Conservation (phyloP, 2,797 vertebrate genomes). For the Myotis pilosus region DNA sequence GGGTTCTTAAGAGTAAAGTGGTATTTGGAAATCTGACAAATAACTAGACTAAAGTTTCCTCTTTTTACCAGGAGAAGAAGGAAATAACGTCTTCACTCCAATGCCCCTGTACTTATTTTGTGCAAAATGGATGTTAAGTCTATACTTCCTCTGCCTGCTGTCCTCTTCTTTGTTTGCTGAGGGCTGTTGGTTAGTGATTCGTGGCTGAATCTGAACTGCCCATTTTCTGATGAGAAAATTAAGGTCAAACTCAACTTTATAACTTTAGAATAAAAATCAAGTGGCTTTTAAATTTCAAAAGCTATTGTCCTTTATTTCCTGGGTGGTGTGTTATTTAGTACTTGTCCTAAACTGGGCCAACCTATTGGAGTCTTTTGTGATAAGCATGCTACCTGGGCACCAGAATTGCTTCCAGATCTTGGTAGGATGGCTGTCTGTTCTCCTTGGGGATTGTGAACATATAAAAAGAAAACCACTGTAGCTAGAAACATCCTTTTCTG, state of each 20-base stretch:
- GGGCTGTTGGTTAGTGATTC: background rate
- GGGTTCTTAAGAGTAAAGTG: background rate
- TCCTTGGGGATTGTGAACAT: slow-evolving; percentile 36
- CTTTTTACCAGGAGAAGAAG: background rate
- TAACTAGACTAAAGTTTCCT: background rate
- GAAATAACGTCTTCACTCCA: background rate
- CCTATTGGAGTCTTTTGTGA: slow-evolving; percentile 41
- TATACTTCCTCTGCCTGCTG: background rate
- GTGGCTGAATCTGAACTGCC: background rate
- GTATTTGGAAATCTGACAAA: slow-evolving; percentile 34
- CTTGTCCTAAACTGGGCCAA: slow-evolving; percentile 19
- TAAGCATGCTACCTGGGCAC: background rate
- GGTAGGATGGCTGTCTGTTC: slow-evolving; percentile 49
- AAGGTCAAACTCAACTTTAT: slow-evolving; percentile 47
- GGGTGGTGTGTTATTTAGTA: slow-evolving; percentile 55
- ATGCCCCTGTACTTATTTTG: background rate
- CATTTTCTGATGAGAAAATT: slow-evolving; percentile 29
- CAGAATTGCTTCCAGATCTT: slow-evolving; percentile 25
- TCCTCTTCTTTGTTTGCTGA: background rate
- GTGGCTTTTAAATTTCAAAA: slow-evolving; percentile 51
- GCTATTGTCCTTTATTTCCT: slow-evolving; percentile 43
- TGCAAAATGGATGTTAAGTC: background rate
- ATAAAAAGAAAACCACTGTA: slow-evolving; percentile 52
- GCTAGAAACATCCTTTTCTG: slow-evolving; percentile 54
- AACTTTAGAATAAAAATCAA: slow-evolving; percentile 65